Base-by-base conservation (phyloP, 2,113 vertebrate species). In the Ailuropoda melanoleuca region DNA sequence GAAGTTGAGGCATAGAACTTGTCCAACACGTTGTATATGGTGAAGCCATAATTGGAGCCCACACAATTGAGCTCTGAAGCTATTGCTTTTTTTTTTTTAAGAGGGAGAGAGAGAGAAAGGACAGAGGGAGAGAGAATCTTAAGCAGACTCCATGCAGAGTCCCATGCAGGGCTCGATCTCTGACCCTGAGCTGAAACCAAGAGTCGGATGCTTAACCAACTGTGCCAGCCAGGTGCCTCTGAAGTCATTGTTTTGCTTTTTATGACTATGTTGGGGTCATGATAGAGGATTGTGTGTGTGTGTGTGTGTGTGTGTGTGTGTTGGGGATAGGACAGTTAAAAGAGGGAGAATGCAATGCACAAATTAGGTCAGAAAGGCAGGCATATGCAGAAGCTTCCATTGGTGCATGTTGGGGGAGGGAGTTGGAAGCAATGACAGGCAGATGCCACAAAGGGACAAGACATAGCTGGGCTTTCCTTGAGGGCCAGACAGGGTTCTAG, bases 351-450 rank as follows among this genome's bases (percentile, higher is more conserved):
- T 82, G 21, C 24, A 95, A 92, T 72, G 31, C 50, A 94, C 39
- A 89, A 72, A 70, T 88, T 88, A 89, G 60, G 37, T 78, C 50
- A 88, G 81, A 86, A 74, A 95, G n/a, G 39, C 46, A 78, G 81
- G 37, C 88, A 58, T 92, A 29, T 70, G 75, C 12, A 84, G n/a
- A 96, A 85, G 46, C 17, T 13, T 48, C 13, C 60, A 46, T 1
- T 88, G 24, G 34, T 70, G 58, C 1, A 0, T 58, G 17, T 77
- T 85, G 21, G 15, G 37, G 31, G 50, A 84, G 66, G 70, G 26
- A 53, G 4, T 19, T 55, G 26, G 64, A 84, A 87, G 83, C 6
- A 75, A 29, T 64, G 62, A 43, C 34, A 70, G 50, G 31, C n/a
- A 78, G 75, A 72, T 39, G 48, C 37, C 26, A 72, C 64, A 72